A percentile compares a stretch with the other conserved stretches of the same genome.
Evolutionary conservation across 2,888 invertebrate genomes (phyloP).

Genomic region (Bombylius discolor): DNA sequence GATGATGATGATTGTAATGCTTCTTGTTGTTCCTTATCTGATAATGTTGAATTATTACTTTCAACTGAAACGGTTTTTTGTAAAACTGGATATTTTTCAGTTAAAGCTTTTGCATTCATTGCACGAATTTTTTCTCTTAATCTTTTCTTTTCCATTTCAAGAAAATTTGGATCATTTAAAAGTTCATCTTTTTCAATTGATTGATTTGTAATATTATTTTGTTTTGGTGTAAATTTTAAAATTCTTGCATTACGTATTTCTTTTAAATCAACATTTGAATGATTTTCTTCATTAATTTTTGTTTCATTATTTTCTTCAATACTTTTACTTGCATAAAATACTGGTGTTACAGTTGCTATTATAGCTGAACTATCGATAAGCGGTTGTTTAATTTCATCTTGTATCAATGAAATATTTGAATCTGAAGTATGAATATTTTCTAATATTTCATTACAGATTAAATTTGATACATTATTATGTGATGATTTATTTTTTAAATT

Average conservation of each 20-base stretch:
- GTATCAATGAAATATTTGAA: no score
- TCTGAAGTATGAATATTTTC: not conserved
- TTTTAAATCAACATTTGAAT: conserved; percentile 19
- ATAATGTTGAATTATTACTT: not conserved
- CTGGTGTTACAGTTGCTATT: conserved; percentile 12
- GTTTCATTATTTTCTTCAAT: conserved; percentile 27
- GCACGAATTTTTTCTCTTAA: conserved; percentile 17
- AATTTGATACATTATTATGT: not conserved
- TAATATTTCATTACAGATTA: not conserved
- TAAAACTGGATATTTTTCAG: conserved; percentile 16
- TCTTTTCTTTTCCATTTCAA: conserved; percentile 17
- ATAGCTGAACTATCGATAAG: conserved; percentile 12
- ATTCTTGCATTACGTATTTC: conserved; percentile 31
- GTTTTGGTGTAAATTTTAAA: conserved; percentile 25
- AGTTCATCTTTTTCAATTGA: not conserved
- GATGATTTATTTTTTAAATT: not conserved
- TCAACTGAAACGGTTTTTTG: not conserved
- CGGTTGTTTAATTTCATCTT: conserved; percentile 6
- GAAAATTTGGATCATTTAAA: conserved; percentile 10
- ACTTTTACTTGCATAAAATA: conserved; percentile 9
- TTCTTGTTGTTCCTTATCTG: not conserved
- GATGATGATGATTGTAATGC: not conserved
- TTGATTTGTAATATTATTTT: not conserved
- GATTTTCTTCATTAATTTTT: conserved; percentile 23
- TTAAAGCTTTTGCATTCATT: conserved; percentile 18